A percentile compares a stretch with the other conserved stretches of the same genome.
Evolutionary conservation across 2,113 vertebrate species (phyloP).

Genomic region (Rhinolophus ferrumequinum): DNA sequence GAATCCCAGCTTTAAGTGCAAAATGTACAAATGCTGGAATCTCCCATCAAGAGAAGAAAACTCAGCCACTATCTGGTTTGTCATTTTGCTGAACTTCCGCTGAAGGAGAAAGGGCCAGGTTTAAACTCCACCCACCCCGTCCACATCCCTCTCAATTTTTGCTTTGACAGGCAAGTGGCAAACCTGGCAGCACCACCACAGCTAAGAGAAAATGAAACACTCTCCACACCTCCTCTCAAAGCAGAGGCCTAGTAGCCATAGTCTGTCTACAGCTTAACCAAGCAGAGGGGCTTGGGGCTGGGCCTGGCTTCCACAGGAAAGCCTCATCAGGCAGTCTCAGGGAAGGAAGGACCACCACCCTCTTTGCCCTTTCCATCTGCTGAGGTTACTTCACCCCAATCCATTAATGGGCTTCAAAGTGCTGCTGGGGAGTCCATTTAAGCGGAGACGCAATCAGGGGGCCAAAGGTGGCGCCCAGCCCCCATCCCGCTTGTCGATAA

Average conservation of each 20-base stretch:
- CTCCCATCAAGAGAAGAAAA: constrained; percentile 44
- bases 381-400: constrained; percentile 45
- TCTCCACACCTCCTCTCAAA: neutral
- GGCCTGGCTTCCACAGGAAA: neutral
- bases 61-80: constrained; percentile 18
- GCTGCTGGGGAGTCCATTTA: constrained; percentile 65
- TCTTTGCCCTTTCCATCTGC: constrained; percentile 59
- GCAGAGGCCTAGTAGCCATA: neutral
- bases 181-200: neutral
- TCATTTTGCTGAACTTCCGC: constrained; percentile 47
- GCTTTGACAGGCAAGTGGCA: neutral
- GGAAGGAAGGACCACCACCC: neutral
- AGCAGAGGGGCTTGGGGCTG: neutral
- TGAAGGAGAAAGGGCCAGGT: constrained; percentile 24
- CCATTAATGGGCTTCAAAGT: constrained; percentile 71
- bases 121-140: constrained; percentile 40
- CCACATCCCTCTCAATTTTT: neutral
- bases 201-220: neutral
- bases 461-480: constrained; percentile 68
- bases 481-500: constrained; percentile 65
- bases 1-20: constrained; percentile 54
- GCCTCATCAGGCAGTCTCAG: neutral
- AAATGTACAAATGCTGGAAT: constrained; percentile 54
- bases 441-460: constrained; percentile 46
- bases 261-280: constrained; percentile 12